phyloP scores from a whole-genome alignment of 1,140 invertebrate genomes.

The Pogonus chalceus region DNA sequence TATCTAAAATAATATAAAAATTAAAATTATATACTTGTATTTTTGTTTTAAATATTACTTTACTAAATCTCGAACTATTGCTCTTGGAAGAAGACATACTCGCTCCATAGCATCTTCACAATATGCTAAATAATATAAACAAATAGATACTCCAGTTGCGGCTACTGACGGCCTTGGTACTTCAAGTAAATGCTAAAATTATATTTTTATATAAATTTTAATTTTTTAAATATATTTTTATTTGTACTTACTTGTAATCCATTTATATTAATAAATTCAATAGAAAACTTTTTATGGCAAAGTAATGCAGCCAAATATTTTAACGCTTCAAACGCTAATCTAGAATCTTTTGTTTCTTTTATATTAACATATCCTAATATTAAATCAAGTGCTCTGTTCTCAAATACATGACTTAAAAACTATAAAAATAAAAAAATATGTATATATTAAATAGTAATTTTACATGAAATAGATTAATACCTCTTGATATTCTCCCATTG shows the following conservation, averaged over 20 bases:
- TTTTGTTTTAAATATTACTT: conserved; percentile 40
- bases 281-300: conserved; percentile 95
- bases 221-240: background rate
- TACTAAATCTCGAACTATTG: conserved; percentile 67
- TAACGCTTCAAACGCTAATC: conserved; percentile 88
- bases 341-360: conserved; percentile 75
- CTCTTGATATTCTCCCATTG: conserved; percentile 96
- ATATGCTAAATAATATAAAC: conserved; percentile 92
- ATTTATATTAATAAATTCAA: conserved; percentile 82
- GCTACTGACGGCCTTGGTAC: conserved; percentile 87
- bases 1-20: conserved; percentile 48
- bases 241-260: conserved; percentile 59
- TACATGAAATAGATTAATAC: conserved; percentile 37
- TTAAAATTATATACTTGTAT: conserved; percentile 4
- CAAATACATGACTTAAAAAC: conserved; percentile 84
- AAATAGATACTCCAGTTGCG: conserved; percentile 91
- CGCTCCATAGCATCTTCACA: conserved; percentile 96
- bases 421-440: conserved; percentile 32
- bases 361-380: conserved; percentile 88
- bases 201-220: conserved; percentile 5
- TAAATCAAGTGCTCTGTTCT: conserved; percentile 79
- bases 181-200: conserved; percentile 59
- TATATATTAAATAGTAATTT: background rate
- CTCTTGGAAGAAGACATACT: conserved; percentile 74
- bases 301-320: conserved; percentile 87